phyloP scores from a whole-genome alignment of 2,113 vertebrate species.

The Tragelaphus scriptus region DNA sequence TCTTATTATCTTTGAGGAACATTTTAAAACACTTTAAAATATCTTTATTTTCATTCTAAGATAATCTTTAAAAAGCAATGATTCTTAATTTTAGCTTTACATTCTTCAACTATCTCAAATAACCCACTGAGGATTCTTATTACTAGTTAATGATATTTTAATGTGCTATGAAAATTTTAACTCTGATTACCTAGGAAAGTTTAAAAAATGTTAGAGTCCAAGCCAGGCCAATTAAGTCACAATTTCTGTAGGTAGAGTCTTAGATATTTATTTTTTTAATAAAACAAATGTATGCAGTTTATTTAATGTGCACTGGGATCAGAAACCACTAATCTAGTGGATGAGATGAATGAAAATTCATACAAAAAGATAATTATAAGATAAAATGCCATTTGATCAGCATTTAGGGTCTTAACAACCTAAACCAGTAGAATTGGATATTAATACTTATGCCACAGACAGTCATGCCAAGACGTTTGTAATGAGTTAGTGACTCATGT shows the following conservation, averaged over 20 bases:
- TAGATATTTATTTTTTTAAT: not conserved
- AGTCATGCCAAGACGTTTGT: not conserved
- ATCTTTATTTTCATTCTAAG: not conserved
- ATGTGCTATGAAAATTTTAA: not conserved
- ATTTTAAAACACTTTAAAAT: not conserved
- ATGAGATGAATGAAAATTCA: not conserved
- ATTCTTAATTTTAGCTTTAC: not conserved
- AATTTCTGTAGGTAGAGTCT: not conserved
- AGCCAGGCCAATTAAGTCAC: not conserved
- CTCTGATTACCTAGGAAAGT: not conserved
- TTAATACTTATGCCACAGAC: not conserved
- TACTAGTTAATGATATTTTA: not conserved
- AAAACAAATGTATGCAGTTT: not conserved
- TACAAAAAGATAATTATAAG: not conserved
- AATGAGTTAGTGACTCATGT: too few species aligned
- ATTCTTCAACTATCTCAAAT: not conserved
- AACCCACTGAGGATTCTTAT: not conserved
- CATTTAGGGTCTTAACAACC: not conserved
- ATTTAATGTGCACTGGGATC: not conserved
- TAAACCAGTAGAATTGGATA: not conserved
- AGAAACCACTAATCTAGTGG: not conserved
- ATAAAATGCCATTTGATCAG: not conserved
- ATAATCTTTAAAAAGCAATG: not conserved
- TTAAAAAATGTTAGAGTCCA: not conserved
- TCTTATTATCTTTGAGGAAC: not conserved